Evolutionary conservation across 2,113 vertebrate genomes (phyloP), one percentile per base, ranked within the genome.

Genomic region (Serinus canaria): DNA sequence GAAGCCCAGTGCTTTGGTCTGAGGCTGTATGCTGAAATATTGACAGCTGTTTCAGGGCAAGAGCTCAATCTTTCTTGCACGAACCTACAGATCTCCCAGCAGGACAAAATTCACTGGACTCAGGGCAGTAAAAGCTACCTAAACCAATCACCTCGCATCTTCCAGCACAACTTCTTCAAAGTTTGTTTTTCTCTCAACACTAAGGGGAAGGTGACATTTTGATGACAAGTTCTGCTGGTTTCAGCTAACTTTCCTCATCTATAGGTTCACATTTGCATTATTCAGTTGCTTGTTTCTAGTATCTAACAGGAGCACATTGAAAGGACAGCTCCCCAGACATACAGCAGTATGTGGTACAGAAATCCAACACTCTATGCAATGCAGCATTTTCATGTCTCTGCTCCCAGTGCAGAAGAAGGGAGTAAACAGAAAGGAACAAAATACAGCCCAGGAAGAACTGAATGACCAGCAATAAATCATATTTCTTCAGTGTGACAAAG

Each of bases 121-220:
- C 39, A 55, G 50, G n/a, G 31, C 27, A 91, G 56, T 18, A 63
- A 55, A 2, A 77, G 30, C 6, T 31, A 82, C 23, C 9, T 35
- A 81, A 33, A 63, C 15, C 15, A 55, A 21, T 25, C 33, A 60
- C 19, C 18, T 85, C 0, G 0, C 7, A 4, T 64, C 43, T 92
- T 35, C 43, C 37, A 46, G 15, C 15, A 49, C 6, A 72, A 64
- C 11, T 73, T 74, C 30, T 60, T 79, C 39, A 24, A 37, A 46
- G 25, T 56, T 44, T 66, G 8, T 60, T 94, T 82, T 70, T 44
- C n/a, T 76, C 43, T 58, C 52, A 67, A 21, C 22, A 46, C 11
- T 28, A 58, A 31, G 20, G 39, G 23, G 28, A 83, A 56, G 25
- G 14, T 30, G 30, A 37, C 72, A 56, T 55, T 75, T 62, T 52